Conservation (phyloP, 2,888 invertebrate genomes). For the Temnothorax ravouxi region DNA sequence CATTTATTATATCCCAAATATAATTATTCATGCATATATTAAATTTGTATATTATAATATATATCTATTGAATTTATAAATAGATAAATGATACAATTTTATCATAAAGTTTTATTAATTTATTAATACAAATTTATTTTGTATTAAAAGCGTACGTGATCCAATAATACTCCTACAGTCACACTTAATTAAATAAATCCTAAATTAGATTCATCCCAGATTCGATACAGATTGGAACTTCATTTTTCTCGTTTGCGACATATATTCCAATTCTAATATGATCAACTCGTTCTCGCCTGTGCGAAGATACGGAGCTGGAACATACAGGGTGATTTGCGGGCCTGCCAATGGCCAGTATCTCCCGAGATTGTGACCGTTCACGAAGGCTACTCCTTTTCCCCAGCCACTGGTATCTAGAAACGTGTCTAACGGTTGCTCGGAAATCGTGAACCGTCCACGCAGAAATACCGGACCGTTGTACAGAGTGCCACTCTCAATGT, state of each 20-base stretch:
- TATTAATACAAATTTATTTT: neutral
- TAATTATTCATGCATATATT: neutral
- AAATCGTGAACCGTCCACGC: conserved; percentile 81
- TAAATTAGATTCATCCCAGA: conserved; percentile 59
- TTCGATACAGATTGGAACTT: conserved; percentile 85
- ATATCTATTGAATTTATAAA: neutral
- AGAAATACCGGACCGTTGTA: conserved; percentile 79
- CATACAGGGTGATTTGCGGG: conserved; percentile 94
- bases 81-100: no score
- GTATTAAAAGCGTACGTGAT: neutral
- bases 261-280: conserved; percentile 88
- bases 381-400: conserved; percentile 94
- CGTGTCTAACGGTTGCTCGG: conserved; percentile 90
- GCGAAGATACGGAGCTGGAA: conserved; percentile 92
- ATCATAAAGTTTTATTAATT: conserved; percentile 2
- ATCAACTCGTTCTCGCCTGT: conserved; percentile 88
- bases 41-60: neutral
- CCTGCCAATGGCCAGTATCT: conserved; percentile 94
- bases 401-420: conserved; percentile 93
- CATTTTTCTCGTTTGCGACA: conserved; percentile 83
- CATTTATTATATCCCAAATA: neutral
- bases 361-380: conserved; percentile 95
- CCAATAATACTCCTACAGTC: neutral
- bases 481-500: conserved; percentile 65
- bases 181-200: neutral